Percentiles rank a stretch among this genome's conserved stretches.
Evolutionary conservation across 2,113 vertebrate genomes (phyloP).

Genomic region (Fregata magnificens): DNA sequence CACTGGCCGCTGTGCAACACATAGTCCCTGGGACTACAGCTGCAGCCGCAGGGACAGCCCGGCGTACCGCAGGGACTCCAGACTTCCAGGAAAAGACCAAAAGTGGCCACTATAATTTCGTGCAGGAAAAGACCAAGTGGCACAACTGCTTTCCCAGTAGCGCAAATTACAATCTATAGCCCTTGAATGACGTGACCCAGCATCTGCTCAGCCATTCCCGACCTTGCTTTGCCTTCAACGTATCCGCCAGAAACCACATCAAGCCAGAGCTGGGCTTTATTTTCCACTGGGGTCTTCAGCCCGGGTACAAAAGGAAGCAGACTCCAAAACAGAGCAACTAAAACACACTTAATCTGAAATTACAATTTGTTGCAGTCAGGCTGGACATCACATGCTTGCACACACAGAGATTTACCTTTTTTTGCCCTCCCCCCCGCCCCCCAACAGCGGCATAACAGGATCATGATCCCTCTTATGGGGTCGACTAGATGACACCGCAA

Average conservation of each 20-base stretch:
- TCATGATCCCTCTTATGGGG: rapidly evolving
- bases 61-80: rapidly evolving
- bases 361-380: neutral
- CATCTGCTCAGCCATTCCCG: neutral
- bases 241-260: neutral
- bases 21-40: rapidly evolving
- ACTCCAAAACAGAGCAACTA: neutral
- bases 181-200: neutral
- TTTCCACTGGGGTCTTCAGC: neutral
- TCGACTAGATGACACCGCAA: rapidly evolving
- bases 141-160: neutral
- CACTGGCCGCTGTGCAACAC: neutral
- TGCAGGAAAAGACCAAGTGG: neutral
- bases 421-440: rapidly evolving
- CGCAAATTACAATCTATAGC: neutral
- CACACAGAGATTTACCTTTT: neutral
- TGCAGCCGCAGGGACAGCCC: neutral
- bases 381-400: neutral
- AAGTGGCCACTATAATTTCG: neutral
- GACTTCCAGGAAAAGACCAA: neutral
- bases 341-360: neutral
- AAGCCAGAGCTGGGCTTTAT: neutral
- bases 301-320: neutral
- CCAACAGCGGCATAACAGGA: neutral
- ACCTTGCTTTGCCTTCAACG: neutral